Conservation (phyloP, 2,888 invertebrate genomes). For the Pyrocoelia pectoralis region DNA sequence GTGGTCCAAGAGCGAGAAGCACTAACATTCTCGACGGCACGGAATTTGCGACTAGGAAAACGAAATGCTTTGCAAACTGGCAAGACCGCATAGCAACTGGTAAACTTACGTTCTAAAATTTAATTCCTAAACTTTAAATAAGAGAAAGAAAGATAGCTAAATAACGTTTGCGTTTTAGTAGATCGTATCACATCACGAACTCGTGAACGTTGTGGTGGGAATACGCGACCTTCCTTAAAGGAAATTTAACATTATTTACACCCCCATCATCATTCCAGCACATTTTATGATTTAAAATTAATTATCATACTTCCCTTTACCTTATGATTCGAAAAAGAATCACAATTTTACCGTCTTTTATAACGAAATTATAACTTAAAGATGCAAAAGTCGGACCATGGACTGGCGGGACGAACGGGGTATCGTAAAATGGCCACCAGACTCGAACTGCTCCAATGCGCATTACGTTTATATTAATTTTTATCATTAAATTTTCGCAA, state of each 20-base stretch:
- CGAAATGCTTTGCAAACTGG: slow-evolving; percentile 34
- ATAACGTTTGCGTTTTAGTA: slow-evolving; percentile 6
- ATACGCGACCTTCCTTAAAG: slow-evolving; percentile 39
- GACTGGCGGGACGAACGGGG: slow-evolving; percentile 49
- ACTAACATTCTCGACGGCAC: slow-evolving; percentile 29
- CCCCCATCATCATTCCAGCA: slow-evolving; percentile 20
- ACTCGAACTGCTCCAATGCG: slow-evolving; percentile 43
- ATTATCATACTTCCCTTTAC: slow-evolving; percentile 2
- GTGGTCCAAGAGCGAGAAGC: slow-evolving; percentile 18
- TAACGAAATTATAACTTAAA: slow-evolving; percentile 46
- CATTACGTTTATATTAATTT: slow-evolving; percentile 38
- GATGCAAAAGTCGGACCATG: slow-evolving; percentile 52
- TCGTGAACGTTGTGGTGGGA: slow-evolving; percentile 39
- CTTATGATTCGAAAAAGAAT: slow-evolving; percentile 45
- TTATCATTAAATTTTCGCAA: slow-evolving; percentile 13
- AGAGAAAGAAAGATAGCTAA: slow-evolving; percentile 24
- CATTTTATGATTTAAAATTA: slow-evolving; percentile 28
- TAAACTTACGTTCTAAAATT: slow-evolving; percentile 22
- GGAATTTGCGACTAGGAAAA: slow-evolving; percentile 31
- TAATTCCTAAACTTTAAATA: slow-evolving; percentile 6
- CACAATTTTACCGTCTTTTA: slow-evolving; percentile 43
- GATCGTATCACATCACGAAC: slow-evolving; percentile 37
- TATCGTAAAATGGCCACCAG: slow-evolving; percentile 57
- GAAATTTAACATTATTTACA: slow-evolving; percentile 36
- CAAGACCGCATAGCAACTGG: slow-evolving; percentile 39